phyloP scores from a whole-genome alignment of 2,888 invertebrate genomes.

The Dynastes hyllus region DNA sequence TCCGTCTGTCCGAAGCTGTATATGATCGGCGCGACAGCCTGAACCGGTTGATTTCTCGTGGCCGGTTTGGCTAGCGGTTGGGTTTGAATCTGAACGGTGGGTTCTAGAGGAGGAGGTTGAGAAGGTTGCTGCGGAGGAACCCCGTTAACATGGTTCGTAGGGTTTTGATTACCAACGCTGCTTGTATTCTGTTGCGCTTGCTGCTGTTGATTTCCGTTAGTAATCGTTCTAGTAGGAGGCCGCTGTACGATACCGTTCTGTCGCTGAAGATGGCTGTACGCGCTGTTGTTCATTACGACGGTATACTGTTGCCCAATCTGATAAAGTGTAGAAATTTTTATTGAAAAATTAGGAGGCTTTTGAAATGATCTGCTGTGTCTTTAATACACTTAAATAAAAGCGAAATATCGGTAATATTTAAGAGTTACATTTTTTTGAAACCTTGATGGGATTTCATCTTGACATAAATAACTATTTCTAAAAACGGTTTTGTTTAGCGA shows the following conservation, averaged over 20 bases:
- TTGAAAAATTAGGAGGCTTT: too few species aligned
- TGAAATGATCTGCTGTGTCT: too few species aligned
- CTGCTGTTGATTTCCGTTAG: constrained; percentile 7
- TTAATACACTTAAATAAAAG: too few species aligned
- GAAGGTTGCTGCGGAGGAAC: constrained; percentile 23
- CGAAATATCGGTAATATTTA: too few species aligned
- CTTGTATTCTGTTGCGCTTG: constrained; percentile 48
- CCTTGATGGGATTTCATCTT: too few species aligned
- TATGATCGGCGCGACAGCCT: constrained; percentile 68
- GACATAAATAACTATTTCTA: too few species aligned
- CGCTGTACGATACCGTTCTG: constrained; percentile 59
- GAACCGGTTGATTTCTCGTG: constrained; percentile 65
- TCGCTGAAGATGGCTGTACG: constrained; percentile 58
- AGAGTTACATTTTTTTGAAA: too few species aligned
- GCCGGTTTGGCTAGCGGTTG: constrained; percentile 68
- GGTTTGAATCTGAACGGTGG: constrained; percentile 69
- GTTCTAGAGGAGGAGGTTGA: constrained; percentile 62
- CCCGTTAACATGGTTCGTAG: constrained; percentile 18
- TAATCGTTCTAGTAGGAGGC: constrained; percentile 49
- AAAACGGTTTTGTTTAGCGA: too few species aligned
- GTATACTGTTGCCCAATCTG: constrained; percentile 68
- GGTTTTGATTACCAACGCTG: constrained; percentile 46
- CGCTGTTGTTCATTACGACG: constrained; percentile 58
- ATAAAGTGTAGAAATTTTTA: constrained; percentile 41
- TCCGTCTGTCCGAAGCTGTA: constrained; percentile 69